Percentiles rank a stretch among this genome's conserved stretches.
Conservation (phyloP, 2,113 vertebrate species). For the Zosterops japonicus region DNA sequence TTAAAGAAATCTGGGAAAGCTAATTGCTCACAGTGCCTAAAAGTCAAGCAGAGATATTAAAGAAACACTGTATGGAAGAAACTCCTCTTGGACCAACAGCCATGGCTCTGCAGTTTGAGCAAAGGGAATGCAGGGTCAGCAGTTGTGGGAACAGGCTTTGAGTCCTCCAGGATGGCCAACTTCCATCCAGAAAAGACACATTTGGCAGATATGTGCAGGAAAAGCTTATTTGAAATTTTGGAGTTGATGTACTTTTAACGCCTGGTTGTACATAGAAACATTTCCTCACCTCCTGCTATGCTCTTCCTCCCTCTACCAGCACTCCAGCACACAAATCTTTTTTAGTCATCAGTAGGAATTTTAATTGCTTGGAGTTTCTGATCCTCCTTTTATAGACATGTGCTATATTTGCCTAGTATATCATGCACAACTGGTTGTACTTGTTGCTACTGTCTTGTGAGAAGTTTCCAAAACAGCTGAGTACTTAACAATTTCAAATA, state of each 20-base stretch:
- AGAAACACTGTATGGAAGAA: neutral
- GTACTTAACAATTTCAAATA: neutral
- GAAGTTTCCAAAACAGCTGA: neutral
- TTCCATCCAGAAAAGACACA: neutral
- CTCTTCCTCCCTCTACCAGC: neutral
- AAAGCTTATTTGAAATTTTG: neutral
- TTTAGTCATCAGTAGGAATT: neutral
- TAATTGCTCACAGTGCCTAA: neutral
- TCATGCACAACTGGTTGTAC: neutral
- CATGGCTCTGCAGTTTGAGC: neutral
- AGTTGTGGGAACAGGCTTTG: neutral
- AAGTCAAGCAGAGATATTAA: neutral
- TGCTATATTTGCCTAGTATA: neutral
- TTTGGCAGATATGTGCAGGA: neutral
- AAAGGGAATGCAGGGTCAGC: neutral
- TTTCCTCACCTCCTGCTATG: neutral
- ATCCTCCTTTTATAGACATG: neutral
- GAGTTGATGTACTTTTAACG: neutral
- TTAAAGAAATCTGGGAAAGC: neutral
- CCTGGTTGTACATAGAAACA: neutral
- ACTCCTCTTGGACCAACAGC: neutral
- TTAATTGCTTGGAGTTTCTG: neutral
- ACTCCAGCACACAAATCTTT: neutral
- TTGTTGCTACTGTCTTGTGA: neutral
- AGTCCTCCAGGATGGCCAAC: neutral